Base-by-base conservation (phyloP, 2,113 vertebrate genomes). In the Anolis carolinensis region DNA sequence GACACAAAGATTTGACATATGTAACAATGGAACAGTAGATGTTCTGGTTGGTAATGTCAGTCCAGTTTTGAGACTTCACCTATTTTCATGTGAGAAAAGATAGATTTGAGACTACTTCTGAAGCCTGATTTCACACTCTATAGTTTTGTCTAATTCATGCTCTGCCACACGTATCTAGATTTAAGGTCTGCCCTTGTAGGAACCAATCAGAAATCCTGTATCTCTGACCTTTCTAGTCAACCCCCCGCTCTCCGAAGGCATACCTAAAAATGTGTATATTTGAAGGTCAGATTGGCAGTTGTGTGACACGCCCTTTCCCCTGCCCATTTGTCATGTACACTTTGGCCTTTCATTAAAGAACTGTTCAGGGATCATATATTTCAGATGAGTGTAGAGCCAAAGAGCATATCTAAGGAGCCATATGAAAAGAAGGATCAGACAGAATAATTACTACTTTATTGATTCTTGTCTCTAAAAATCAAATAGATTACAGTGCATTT, bases 281-380 rank as follows among this genome's bases (percentile, higher is more conserved):
- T 74, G 70, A 86, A 81, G 70, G 85, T 86, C 78, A 86, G 70
- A 81, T 50, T 74, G 55, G 59, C 70, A 74, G 78, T 34, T 25
- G 52, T 62, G 36, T 74, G 68, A 25, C 55, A 80, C 70, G 1
- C 78, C 77, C 85, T 86, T 86, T 74, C 39, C 78, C 70, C 39
- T 50, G 77, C 30, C 78, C 36, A 81, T 86, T 81, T 86, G 68
- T 86, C 85, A 81, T 86, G 78, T 50, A 86, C 63, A 86, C 52
- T 18, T 50, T 65, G 84, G 11, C 70, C 78, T 73, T 86, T 86
- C 21, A 34, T 27, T 65, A 50, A 81, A 34, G 70, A 74, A 74
- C 70, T 16, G 11, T 52, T 86, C 59, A 8, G 11, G 9, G 63
- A 65, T 86, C 7, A 11, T 74, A 65, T 73, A 32, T 86, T 59